Conservation (phyloP, 1,140 invertebrate genomes). For the Hestina assimilis region DNA sequence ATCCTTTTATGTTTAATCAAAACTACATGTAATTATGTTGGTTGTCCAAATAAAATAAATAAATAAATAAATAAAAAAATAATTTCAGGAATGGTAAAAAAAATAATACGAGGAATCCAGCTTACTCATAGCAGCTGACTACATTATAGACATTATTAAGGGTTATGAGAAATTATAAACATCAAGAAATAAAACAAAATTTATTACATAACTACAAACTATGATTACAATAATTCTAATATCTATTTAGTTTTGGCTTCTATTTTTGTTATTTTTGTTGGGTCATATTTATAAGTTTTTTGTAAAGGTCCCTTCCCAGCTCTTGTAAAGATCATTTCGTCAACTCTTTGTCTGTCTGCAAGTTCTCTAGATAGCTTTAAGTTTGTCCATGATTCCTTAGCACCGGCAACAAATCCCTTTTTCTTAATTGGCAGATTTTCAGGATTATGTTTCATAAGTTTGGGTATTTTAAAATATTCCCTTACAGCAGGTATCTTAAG, state of each 20-base stretch:
- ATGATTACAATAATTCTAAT: conserved; percentile 18
- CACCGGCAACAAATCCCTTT: conserved; percentile 87
- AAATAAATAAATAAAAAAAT: too few species aligned
- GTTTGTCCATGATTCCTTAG: conserved; percentile 92
- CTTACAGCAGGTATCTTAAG: conserved; percentile 87
- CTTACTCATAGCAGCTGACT: too few species aligned
- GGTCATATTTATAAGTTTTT: conserved; percentile 93
- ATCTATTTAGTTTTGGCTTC: conserved; percentile 66
- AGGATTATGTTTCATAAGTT: conserved; percentile 78
- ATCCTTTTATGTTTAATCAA: too few species aligned
- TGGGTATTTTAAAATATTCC: conserved; percentile 89
- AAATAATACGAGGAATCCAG: background rate
- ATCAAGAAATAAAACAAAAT: conserved; percentile 13
- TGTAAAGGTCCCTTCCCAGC: conserved; percentile 90
- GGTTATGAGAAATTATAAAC: background rate
- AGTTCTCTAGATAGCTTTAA: conserved; percentile 89
- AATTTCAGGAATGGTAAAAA: too few species aligned
- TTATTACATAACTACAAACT: conserved; percentile 32
- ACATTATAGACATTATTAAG: background rate
- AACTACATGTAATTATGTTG: too few species aligned
- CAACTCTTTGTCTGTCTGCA: conserved; percentile 85
- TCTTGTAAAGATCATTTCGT: conserved; percentile 88
- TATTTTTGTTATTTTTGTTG: conserved; percentile 81
- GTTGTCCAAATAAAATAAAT: too few species aligned
- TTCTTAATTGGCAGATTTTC: conserved; percentile 82